Conservation (phyloP, 2,888 invertebrate genomes). For the Corbicula japonica region DNA sequence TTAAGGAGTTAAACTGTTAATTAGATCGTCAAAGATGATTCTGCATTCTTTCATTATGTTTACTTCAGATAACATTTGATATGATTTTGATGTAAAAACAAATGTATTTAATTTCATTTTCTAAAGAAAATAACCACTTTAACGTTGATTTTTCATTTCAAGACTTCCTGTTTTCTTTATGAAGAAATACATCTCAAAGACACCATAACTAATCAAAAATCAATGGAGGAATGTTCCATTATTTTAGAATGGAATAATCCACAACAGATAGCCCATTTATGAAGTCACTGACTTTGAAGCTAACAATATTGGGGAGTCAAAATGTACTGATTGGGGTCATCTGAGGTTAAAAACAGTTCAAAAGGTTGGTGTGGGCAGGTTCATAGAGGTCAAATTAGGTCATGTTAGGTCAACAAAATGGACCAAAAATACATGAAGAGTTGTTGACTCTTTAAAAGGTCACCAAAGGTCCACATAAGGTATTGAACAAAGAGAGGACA, state of each 20-base stretch:
- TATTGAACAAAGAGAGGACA: too few relatives aligned
- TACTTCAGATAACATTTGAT: too few relatives aligned
- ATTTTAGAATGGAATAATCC: not conserved
- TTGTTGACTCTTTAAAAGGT: slow-evolving; percentile 15
- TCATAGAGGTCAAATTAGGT: slow-evolving; percentile 27
- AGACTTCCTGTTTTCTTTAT: too few relatives aligned
- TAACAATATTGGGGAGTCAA: not conserved
- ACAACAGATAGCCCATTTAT: slow-evolving; percentile 5
- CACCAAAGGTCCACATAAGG: slow-evolving; percentile 14
- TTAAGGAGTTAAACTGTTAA: too few relatives aligned
- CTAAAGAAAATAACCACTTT: too few relatives aligned
- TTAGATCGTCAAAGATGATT: too few relatives aligned
- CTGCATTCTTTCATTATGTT: too few relatives aligned
- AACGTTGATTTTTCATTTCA: too few relatives aligned
- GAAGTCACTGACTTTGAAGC: slow-evolving; percentile 27
- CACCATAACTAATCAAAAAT: too few relatives aligned
- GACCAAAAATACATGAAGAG: slow-evolving; percentile 16
- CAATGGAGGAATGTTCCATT: slow-evolving; percentile 12
- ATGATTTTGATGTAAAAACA: too few relatives aligned
- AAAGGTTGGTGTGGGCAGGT: slow-evolving; percentile 29
- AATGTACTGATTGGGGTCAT: slow-evolving; percentile 13
- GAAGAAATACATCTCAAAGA: too few relatives aligned
- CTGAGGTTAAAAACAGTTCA: slow-evolving; percentile 29
- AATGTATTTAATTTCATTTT: too few relatives aligned
- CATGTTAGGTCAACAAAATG: slow-evolving; percentile 19